Conservation (phyloP, 2,797 vertebrate genomes). For the Enteromius viviparus region DNA sequence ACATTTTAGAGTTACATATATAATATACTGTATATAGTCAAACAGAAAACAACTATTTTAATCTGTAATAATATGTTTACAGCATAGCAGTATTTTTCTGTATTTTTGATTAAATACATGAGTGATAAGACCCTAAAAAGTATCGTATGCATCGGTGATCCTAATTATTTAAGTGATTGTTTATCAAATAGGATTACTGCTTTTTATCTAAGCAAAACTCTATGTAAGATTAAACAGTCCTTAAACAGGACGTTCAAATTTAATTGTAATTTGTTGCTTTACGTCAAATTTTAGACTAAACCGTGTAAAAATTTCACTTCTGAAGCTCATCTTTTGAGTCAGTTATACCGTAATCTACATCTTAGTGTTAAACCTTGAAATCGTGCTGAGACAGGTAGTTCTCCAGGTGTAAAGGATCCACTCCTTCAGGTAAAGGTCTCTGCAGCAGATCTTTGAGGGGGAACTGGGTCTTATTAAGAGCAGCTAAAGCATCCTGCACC, state of each 20-base stretch:
- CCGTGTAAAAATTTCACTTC: neutral
- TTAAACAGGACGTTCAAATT: neutral
- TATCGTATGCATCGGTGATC: too few species aligned
- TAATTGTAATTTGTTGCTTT: neutral
- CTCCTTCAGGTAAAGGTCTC: slow-evolving; percentile 75
- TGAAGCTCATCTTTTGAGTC: neutral
- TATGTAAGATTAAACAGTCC: neutral
- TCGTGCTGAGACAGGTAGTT: slow-evolving; percentile 78
- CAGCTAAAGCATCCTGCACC: slow-evolving; percentile 80
- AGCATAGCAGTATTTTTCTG: neutral
- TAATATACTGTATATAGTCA: neutral
- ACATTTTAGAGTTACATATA: neutral
- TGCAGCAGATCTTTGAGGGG: slow-evolving; percentile 74
- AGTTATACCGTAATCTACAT: neutral
- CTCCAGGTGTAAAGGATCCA: slow-evolving; percentile 77
- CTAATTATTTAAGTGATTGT: neutral
- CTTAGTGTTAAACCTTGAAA: slow-evolving; percentile 75
- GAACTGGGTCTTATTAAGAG: slow-evolving; percentile 75
- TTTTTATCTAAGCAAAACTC: neutral
- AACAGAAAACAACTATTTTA: neutral
- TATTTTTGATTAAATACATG: neutral
- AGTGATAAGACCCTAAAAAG: neutral
- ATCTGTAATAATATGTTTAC: neutral
- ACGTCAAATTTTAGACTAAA: neutral
- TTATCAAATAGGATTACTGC: neutral